Conservation (phyloP, 2,888 invertebrate genomes). For the Notodonta dromedarius region DNA sequence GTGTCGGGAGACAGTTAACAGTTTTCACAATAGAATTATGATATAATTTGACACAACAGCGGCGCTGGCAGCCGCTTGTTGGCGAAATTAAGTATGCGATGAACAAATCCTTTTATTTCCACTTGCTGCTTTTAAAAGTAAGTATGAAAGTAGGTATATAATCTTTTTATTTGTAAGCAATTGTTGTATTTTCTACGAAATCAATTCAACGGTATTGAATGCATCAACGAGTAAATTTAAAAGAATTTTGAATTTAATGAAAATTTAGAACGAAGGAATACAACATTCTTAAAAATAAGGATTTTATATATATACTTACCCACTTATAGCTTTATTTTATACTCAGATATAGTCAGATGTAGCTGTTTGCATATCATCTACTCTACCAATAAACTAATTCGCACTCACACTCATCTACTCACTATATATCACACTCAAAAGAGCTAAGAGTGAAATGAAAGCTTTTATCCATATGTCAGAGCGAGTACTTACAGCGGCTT, state of each 20-base stretch:
- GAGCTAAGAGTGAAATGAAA: slow-evolving; percentile 83
- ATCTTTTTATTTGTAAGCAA: too few species aligned
- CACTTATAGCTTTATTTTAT: too few species aligned
- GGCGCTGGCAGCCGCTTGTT: slow-evolving; percentile 43
- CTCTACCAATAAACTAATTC: slow-evolving; percentile 14
- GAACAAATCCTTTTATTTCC: slow-evolving; percentile 9
- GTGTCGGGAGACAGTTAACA: slow-evolving; percentile 82
- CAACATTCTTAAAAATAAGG: too few species aligned
- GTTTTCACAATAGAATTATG: slow-evolving; percentile 84
- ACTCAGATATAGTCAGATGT: too few species aligned
- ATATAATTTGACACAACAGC: slow-evolving; percentile 81
- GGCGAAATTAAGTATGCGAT: slow-evolving; percentile 34
- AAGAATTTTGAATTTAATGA: too few species aligned
- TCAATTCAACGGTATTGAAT: too few species aligned
- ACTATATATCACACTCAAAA: slow-evolving; percentile 70
- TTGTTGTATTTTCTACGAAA: too few species aligned
- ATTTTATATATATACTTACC: too few species aligned
- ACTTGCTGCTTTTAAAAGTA: slow-evolving; percentile 5
- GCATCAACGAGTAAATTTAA: too few species aligned
- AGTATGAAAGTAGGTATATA: neutral
- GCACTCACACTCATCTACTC: slow-evolving; percentile 42
- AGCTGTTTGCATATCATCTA: neutral
- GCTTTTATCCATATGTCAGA: slow-evolving; percentile 84
- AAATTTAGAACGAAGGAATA: too few species aligned
- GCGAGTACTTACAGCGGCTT: slow-evolving; percentile 84